Percentiles rank a stretch among this genome's conserved stretches.
Conservation (phyloP, 2,797 vertebrate species). For the Takifugu ocellatus region DNA sequence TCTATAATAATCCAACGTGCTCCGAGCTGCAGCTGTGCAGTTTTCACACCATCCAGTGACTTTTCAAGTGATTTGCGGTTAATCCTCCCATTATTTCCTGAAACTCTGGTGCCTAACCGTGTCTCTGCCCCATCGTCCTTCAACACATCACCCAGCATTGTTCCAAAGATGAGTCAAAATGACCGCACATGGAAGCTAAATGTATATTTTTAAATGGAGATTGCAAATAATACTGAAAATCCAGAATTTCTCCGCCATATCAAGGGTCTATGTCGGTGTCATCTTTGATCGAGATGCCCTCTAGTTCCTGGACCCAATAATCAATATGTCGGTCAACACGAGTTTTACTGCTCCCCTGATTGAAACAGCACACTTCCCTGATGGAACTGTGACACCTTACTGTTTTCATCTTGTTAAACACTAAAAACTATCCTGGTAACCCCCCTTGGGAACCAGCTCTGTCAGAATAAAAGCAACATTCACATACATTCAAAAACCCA, state of each 20-base stretch:
- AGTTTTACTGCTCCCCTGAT: constrained; percentile 55
- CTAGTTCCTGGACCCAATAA: constrained; percentile 52
- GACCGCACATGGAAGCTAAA: too few species aligned
- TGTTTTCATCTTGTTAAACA: constrained; percentile 2
- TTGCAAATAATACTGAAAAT: too few species aligned
- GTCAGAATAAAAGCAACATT: constrained; percentile 37
- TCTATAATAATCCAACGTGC: too few species aligned
- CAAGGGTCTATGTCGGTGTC: constrained; percentile 5
- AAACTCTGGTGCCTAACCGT: too few species aligned
- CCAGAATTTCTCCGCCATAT: background rate
- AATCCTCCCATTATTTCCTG: too few species aligned
- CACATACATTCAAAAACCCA: constrained; percentile 18
- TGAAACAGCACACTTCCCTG: background rate
- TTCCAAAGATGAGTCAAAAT: too few species aligned
- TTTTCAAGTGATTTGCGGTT: too few species aligned
- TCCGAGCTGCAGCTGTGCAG: too few species aligned
- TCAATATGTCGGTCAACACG: constrained; percentile 64
- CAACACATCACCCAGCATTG: too few species aligned
- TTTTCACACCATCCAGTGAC: too few species aligned
- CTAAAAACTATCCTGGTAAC: constrained; percentile 14
- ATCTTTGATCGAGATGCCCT: constrained; percentile 42
- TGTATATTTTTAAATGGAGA: too few species aligned
- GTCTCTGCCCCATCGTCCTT: too few species aligned
- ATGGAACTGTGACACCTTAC: background rate
- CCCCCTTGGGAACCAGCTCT: constrained; percentile 3